phyloP scores from a whole-genome alignment of 2,888 invertebrate species.

The Anticlea derivata region DNA sequence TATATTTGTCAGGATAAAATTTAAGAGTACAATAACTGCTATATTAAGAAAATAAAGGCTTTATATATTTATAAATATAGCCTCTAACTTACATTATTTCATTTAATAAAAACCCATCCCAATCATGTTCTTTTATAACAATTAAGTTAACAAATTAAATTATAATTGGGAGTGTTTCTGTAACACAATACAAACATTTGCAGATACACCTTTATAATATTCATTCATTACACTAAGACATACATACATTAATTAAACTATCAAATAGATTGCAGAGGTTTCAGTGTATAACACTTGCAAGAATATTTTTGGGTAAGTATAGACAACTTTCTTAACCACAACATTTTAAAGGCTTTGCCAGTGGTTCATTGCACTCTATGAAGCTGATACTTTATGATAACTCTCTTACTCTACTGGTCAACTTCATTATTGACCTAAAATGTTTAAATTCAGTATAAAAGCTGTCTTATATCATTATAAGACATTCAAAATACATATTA shows the following conservation, averaged over 20 bases:
- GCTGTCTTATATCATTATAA: slow-evolving; percentile 30
- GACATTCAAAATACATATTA: slow-evolving; percentile 38
- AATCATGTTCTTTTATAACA: slow-evolving; percentile 15
- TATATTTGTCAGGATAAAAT: slow-evolving; percentile 48
- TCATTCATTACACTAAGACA: slow-evolving; percentile 47
- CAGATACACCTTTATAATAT: slow-evolving; percentile 43
- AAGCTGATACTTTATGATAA: slow-evolving; percentile 47
- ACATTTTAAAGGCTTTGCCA: slow-evolving; percentile 75
- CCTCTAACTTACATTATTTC: slow-evolving; percentile 51
- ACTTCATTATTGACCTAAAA: slow-evolving; percentile 30
- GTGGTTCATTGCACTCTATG: slow-evolving; percentile 75
- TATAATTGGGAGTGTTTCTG: slow-evolving; percentile 31
- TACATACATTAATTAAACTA: slow-evolving; percentile 43
- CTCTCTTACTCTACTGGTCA: slow-evolving; percentile 42
- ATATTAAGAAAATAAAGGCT: slow-evolving; percentile 46
- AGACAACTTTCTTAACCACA: slow-evolving; percentile 65
- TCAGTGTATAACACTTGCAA: slow-evolving; percentile 72
- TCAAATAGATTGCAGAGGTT: slow-evolving; percentile 64
- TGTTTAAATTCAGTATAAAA: slow-evolving; percentile 38
- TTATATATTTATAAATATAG: slow-evolving; percentile 55
- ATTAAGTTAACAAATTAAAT: slow-evolving; percentile 20
- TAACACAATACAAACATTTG: slow-evolving; percentile 36
- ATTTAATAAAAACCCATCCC: slow-evolving; percentile 32
- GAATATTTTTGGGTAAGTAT: slow-evolving; percentile 52
- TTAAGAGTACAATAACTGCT: slow-evolving; percentile 45